Conservation (phyloP, 2,888 invertebrate genomes). For the Drosophila pseudotalamancana region DNA sequence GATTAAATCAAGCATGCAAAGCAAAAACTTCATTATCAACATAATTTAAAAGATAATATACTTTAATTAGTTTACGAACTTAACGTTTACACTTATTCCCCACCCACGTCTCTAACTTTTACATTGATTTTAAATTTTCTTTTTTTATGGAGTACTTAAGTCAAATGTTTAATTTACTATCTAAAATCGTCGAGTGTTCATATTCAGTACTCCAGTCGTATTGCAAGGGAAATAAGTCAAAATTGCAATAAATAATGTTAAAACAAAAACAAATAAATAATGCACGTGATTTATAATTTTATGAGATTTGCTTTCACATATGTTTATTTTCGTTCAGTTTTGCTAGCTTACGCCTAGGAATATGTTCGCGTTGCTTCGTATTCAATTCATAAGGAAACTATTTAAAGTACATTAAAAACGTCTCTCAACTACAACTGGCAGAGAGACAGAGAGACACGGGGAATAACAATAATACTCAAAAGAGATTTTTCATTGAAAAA, state of each 20-base stretch:
- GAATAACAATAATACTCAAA: conserved; percentile 38
- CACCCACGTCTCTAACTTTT: too few relatives aligned
- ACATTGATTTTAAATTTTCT: too few relatives aligned
- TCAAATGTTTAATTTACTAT: too few relatives aligned
- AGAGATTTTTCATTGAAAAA: conserved; percentile 14
- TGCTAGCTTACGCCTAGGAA: conserved; percentile 40
- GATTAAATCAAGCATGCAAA: neutral
- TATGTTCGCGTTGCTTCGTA: conserved; percentile 30
- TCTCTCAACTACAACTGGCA: conserved; percentile 7
- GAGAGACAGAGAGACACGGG: conserved; percentile 5
- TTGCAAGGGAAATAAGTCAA: too few relatives aligned
- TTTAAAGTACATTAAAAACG: conserved; percentile 1
- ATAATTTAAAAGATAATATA: too few relatives aligned
- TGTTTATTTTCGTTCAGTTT: conserved; percentile 16
- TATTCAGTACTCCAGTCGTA: too few relatives aligned
- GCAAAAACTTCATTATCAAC: too few relatives aligned
- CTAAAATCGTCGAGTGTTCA: too few relatives aligned
- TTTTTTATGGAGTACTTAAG: too few relatives aligned
- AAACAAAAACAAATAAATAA: conserved; percentile 1
- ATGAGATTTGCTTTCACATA: conserved; percentile 22
- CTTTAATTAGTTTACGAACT: too few relatives aligned
- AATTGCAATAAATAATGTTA: too few relatives aligned
- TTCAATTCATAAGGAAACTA: conserved; percentile 11
- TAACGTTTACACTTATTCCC: too few relatives aligned
- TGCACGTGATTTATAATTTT: conserved; percentile 4